Evolutionary conservation across 30 jellyfish, hydroid and myxozoan species (phyloP).

Genomic region (Pseudorhiza aurosa): DNA sequence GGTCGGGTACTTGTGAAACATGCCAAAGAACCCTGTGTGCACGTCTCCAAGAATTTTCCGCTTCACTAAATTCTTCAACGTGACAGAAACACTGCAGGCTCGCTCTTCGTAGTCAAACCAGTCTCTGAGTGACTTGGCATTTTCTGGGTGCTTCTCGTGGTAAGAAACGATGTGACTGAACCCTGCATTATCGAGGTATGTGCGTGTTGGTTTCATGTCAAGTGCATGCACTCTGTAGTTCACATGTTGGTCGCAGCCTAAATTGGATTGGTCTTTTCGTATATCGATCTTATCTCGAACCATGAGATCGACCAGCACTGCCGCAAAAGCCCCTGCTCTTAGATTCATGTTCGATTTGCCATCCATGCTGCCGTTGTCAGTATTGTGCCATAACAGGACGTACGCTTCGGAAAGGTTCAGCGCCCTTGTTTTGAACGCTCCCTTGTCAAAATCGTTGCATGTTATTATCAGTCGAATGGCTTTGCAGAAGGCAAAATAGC

Average conservation of each 20-base stretch:
- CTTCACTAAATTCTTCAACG: constrained; percentile 50
- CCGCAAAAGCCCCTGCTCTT: constrained; percentile 82
- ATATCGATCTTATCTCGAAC: constrained; percentile 72
- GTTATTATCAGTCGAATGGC: constrained; percentile 62
- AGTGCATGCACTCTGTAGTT: constrained; percentile 13
- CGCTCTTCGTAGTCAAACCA: constrained; percentile 76
- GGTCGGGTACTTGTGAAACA: constrained; percentile 68
- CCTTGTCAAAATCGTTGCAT: constrained; percentile 37
- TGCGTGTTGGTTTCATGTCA: constrained; percentile 44
- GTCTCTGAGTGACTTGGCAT: constrained; percentile 11
- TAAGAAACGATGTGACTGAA: constrained; percentile 48
- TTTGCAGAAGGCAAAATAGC: constrained; percentile 50
- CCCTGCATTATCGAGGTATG: constrained; percentile 69
- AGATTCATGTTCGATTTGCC: constrained; percentile 75
- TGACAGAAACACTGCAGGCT: constrained; percentile 43
- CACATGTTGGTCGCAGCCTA: constrained; percentile 49
- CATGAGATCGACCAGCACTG: constrained; percentile 71
- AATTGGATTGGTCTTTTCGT: constrained; percentile 14
- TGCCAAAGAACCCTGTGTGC: constrained; percentile 73
- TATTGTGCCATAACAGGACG: constrained; percentile 72
- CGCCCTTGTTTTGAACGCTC: constrained; percentile 40
- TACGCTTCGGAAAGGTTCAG: constrained; percentile 70
- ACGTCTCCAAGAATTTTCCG: constrained; percentile 73
- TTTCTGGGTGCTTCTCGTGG: constrained; percentile 35
- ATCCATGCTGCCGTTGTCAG: constrained; percentile 62